A percentile compares a stretch with the other conserved stretches of the same genome.
Conservation (phyloP, 2,888 invertebrate species). For the Diaperis boleti region DNA sequence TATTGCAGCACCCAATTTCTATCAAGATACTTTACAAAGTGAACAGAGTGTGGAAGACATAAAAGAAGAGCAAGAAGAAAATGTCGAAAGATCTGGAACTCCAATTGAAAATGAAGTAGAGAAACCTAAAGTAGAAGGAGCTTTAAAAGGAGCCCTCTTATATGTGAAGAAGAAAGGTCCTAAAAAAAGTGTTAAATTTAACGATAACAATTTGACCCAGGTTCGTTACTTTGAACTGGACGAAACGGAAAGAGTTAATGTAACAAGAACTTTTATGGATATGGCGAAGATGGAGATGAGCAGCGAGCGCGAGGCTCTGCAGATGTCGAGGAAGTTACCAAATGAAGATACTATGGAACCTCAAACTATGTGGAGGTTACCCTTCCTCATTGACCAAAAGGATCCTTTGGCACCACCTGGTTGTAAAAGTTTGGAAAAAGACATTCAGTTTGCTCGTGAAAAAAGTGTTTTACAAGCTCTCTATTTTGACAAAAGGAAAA, state of each 20-base stretch:
- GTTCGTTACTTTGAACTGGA: conserved; percentile 93
- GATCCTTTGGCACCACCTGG: conserved; percentile 78
- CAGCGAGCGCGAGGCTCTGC: conserved; percentile 86
- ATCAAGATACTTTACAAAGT: conserved; percentile 88
- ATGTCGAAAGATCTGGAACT: conserved; percentile 58
- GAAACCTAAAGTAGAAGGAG: conserved; percentile 63
- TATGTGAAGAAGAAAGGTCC: conserved; percentile 81
- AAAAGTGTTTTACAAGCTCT: conserved; percentile 85
- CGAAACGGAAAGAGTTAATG: conserved; percentile 96
- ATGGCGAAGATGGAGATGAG: conserved; percentile 92
- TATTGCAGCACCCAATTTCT: conserved; percentile 79
- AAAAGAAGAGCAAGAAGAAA: conserved; percentile 63
- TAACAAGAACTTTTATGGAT: conserved; percentile 90
- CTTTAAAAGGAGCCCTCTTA: conserved; percentile 81
- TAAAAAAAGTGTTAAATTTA: conserved; percentile 83
- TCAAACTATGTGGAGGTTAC: conserved; percentile 80
- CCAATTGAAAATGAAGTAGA: conserved; percentile 56
- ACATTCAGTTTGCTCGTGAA: conserved; percentile 88
- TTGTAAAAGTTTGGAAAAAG: conserved; percentile 86
- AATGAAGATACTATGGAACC: conserved; percentile 87
- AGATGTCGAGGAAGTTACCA: conserved; percentile 80
- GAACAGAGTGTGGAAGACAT: conserved; percentile 55
- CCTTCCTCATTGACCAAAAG: conserved; percentile 78
- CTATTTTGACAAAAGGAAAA: conserved; percentile 84
- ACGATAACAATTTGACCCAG: conserved; percentile 83